phyloP scores from a whole-genome alignment of 2,113 vertebrate species.

The Dipodomys stephensi region DNA sequence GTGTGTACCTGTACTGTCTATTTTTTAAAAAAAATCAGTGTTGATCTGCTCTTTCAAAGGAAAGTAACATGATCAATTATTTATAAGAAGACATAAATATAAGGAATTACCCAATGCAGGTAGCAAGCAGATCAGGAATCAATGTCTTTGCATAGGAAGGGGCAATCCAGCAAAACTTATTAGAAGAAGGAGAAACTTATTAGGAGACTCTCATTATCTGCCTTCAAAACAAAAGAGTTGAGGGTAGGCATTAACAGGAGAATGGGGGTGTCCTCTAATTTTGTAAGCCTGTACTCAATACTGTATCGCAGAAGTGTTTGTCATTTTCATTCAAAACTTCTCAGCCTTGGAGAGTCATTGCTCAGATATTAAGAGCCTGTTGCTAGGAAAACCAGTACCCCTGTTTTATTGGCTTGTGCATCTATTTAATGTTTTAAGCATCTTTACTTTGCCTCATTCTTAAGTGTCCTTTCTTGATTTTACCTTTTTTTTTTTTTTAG shows the following conservation, averaged over 20 bases:
- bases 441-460: slow-evolving; percentile 56
- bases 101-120: slow-evolving; percentile 81
- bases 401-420: slow-evolving; percentile 13
- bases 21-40: slow-evolving; percentile 82
- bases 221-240: slow-evolving; percentile 58
- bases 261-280: slow-evolving; percentile 65
- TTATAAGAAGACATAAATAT: slow-evolving; percentile 82
- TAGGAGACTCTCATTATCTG: slow-evolving; percentile 71
- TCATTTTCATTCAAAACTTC: slow-evolving; percentile 69
- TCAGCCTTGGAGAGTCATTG: slow-evolving; percentile 42
- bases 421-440: slow-evolving; percentile 40
- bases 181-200: slow-evolving; percentile 68
- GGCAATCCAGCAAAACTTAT: slow-evolving; percentile 67
- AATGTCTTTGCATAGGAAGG: slow-evolving; percentile 49
- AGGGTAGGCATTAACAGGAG: slow-evolving; percentile 43
- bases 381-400: slow-evolving; percentile 29
- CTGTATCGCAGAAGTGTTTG: slow-evolving; percentile 72
- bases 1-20: slow-evolving; percentile 88
- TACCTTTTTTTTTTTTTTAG: slow-evolving; percentile 15
- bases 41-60: slow-evolving; percentile 86
- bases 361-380: slow-evolving; percentile 73
- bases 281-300: slow-evolving; percentile 73
- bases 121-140: slow-evolving; percentile 82
- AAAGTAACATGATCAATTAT: slow-evolving; percentile 83
- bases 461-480: slow-evolving; percentile 36